Percentiles rank a stretch among this genome's conserved stretches.
Conservation (phyloP, 2,888 invertebrate genomes). For the Tricholauxania praeusta region DNA sequence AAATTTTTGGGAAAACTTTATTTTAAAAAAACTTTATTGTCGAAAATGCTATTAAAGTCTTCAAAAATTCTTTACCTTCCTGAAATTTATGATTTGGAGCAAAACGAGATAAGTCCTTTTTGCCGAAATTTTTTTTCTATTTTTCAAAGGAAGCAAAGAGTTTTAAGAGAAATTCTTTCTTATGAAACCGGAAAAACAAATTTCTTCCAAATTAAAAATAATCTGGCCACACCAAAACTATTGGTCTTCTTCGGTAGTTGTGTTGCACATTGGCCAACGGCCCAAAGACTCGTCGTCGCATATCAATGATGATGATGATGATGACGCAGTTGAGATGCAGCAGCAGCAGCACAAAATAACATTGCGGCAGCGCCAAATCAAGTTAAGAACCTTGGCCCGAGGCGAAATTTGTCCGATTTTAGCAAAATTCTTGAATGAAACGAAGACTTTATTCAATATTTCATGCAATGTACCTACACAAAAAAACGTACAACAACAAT, state of each 20-base stretch:
- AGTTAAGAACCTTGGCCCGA: slow-evolving; percentile 48
- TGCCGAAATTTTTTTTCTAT: too few species aligned
- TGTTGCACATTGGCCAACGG: slow-evolving; percentile 7
- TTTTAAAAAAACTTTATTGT: too few species aligned
- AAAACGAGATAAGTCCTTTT: too few species aligned
- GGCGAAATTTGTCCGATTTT: slow-evolving; percentile 41
- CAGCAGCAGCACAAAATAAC: slow-evolving; percentile 27
- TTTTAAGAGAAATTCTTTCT: too few species aligned
- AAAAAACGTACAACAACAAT: slow-evolving; percentile 21
- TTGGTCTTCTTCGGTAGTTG: not conserved
- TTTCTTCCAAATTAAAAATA: too few species aligned
- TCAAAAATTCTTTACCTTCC: too few species aligned
- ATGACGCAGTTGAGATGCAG: slow-evolving; percentile 10
- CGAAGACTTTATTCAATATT: slow-evolving; percentile 36
- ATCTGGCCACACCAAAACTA: too few species aligned
- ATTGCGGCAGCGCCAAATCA: slow-evolving; percentile 47
- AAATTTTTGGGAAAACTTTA: too few species aligned
- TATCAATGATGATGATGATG: slow-evolving; percentile 21
- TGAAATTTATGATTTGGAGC: too few species aligned
- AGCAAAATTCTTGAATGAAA: slow-evolving; percentile 34
- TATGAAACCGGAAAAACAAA: too few species aligned
- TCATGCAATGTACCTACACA: slow-evolving; percentile 43
- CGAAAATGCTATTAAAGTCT: too few species aligned
- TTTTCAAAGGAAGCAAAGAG: too few species aligned
- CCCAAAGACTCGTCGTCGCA: slow-evolving; percentile 14